These are phyloP conservation scores for Kradibia gibbosae DNA, from an alignment of 1,140 invertebrate species.

Conservation along the genomic window DNA sequence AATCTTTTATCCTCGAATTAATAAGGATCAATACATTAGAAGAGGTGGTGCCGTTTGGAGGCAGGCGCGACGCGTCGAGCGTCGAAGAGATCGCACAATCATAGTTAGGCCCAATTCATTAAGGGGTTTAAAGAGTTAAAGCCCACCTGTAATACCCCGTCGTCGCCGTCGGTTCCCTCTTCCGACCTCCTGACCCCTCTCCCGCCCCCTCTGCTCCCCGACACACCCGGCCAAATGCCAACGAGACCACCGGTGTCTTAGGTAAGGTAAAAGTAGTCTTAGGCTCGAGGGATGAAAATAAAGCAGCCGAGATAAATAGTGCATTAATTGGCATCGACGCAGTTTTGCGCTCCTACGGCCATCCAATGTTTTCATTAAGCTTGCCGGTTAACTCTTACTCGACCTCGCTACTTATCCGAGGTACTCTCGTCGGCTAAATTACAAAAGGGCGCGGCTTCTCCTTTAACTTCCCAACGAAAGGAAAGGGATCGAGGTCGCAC, in stretches of 20 bases:
- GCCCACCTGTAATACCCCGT: constrained; percentile 41
- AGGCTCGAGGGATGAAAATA: constrained; percentile 52
- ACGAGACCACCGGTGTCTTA: too few relatives aligned
- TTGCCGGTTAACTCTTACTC: too few relatives aligned
- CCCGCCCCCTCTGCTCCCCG: background rate
- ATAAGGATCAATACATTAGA: constrained; percentile 37
- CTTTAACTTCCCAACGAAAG: too few relatives aligned
- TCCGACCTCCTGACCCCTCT: too few relatives aligned
- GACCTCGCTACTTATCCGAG: too few relatives aligned
- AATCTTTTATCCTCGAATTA: background rate
- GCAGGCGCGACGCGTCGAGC: constrained; percentile 19
- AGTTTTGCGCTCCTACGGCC: constrained; percentile 7
- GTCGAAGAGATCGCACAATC: constrained; percentile 45
- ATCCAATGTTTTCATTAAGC: constrained; percentile 50
- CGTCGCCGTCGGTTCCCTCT: too few relatives aligned
- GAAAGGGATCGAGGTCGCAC: too few relatives aligned
- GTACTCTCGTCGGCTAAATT: too few relatives aligned
- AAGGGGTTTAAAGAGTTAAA: constrained; percentile 50
- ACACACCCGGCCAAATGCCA: constrained; percentile 39
- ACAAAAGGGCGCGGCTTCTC: too few relatives aligned
- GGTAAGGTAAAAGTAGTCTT: background rate
- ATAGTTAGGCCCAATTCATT: constrained; percentile 52
- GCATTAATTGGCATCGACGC: constrained; percentile 49
- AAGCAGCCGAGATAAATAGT: constrained; percentile 55
- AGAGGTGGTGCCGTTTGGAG: background rate